Conservation (phyloP, 2,888 invertebrate species). For the Halictus quadricinctus region DNA sequence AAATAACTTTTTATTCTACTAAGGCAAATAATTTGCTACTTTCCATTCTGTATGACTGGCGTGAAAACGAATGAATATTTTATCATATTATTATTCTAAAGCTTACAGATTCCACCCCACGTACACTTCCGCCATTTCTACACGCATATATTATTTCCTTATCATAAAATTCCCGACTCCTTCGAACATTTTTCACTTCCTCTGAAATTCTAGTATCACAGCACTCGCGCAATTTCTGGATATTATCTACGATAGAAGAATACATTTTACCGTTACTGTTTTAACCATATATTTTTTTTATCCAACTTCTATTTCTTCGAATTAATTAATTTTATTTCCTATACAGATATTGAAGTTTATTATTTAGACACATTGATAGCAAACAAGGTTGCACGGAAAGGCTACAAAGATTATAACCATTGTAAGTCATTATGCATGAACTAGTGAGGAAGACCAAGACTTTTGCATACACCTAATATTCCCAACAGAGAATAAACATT, state of each 20-base stretch:
- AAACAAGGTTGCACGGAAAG: no score
- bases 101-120: neutral
- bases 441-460: neutral
- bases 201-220: neutral
- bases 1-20: neutral
- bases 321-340: no score
- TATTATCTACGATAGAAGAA: neutral
- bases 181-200: neutral
- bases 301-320: no score
- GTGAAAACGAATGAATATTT: slow-evolving; percentile 4
- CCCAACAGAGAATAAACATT: neutral
- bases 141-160: neutral
- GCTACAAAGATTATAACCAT: neutral
- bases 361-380: no score
- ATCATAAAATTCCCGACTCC: neutral
- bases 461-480: neutral
- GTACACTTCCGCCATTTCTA: neutral
- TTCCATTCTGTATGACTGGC: neutral
- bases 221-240: neutral
- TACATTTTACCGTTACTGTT: neutral
- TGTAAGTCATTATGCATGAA: neutral
- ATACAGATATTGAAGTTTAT: no score
- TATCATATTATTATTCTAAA: slow-evolving; percentile 7
- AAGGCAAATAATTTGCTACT: slow-evolving; percentile 14
- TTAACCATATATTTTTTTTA: no score